Conservation (phyloP, 2,113 vertebrate species). For the Mionectes macconnelli region DNA sequence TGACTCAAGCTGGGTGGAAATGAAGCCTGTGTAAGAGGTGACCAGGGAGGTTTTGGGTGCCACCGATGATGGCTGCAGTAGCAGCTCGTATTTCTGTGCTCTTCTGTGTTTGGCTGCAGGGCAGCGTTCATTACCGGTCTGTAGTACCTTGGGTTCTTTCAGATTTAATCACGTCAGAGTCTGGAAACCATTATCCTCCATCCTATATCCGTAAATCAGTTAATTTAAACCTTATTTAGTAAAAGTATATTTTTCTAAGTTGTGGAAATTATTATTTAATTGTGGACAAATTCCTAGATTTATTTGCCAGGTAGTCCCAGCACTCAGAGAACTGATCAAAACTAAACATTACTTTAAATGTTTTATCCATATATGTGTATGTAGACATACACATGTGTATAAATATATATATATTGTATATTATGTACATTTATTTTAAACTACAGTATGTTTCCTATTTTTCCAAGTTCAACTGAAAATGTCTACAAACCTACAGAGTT, state of each 20-base stretch:
- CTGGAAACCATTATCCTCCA: not conserved
- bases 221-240: conserved; percentile 72
- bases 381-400: conserved; percentile 64
- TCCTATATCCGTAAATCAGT: conserved; percentile 22
- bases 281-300: conserved; percentile 67
- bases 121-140: not conserved
- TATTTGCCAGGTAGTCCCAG: conserved; percentile 69
- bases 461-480: conserved; percentile 71
- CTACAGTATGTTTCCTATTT: conserved; percentile 76
- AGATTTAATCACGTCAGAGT: not conserved
- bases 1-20: not conserved
- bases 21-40: not conserved
- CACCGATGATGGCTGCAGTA: not conserved
- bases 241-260: conserved; percentile 81
- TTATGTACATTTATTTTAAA: conserved; percentile 81
- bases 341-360: conserved; percentile 71
- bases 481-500: conserved; percentile 49
- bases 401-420: conserved; percentile 79
- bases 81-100: not conserved
- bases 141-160: not conserved
- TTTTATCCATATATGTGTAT: conserved; percentile 59
- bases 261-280: conserved; percentile 72
- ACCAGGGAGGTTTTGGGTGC: not conserved
- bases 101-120: not conserved
- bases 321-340: conserved; percentile 66